A percentile compares a stretch with the other conserved stretches of the same genome.
Conservation (phyloP, 2,113 vertebrate genomes). For the Tetrax tetrax region DNA sequence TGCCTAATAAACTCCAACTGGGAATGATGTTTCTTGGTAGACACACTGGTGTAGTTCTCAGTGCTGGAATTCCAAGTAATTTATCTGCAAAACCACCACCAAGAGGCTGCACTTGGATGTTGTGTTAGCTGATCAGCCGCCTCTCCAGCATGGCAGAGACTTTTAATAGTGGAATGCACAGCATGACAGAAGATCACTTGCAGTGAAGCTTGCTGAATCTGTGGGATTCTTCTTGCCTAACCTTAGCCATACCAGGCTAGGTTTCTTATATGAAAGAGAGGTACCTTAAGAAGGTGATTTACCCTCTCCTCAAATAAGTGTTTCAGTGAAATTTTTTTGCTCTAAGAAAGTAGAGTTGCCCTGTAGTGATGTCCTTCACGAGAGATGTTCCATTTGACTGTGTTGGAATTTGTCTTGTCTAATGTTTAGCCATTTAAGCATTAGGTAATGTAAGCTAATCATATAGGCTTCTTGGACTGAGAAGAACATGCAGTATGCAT, state of each 20-base stretch:
- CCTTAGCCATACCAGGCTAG: neutral
- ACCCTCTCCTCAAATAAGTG: neutral
- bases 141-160: neutral
- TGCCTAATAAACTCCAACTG: neutral
- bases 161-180: neutral
- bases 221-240: neutral
- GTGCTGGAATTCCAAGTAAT: neutral
- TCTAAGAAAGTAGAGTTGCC: neutral
- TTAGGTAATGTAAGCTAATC: neutral
- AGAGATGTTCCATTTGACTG: neutral
- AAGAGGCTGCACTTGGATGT: neutral
- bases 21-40: neutral
- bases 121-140: neutral
- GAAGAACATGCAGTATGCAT: neutral
- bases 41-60: neutral
- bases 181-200: neutral
- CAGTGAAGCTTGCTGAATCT: neutral
- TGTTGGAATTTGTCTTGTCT: neutral
- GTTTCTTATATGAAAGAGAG: neutral
- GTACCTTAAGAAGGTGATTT: neutral
- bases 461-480: neutral
- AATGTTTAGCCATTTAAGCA: neutral
- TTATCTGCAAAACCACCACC: neutral
- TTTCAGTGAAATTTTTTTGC: neutral
- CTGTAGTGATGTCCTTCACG: neutral